phyloP scores from a whole-genome alignment of 2,113 vertebrate species.

The Pristiophorus japonicus region DNA sequence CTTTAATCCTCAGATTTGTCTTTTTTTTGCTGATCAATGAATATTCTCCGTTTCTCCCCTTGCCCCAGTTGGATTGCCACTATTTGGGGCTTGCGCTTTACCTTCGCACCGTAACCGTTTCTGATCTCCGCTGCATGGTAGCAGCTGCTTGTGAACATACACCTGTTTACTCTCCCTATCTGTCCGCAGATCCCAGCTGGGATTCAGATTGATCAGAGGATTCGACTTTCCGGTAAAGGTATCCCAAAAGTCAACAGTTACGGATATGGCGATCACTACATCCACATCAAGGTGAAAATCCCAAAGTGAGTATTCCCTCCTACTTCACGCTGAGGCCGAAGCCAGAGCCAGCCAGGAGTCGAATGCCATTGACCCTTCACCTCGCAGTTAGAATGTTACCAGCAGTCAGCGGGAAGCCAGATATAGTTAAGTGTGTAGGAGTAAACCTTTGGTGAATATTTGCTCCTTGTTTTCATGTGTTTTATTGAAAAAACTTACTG shows the following conservation, averaged over 20 bases:
- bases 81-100: background rate
- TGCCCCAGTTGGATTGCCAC: background rate
- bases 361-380: too few species aligned
- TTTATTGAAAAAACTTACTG: too few species aligned
- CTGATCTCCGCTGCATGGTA: background rate
- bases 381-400: background rate
- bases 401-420: too few species aligned
- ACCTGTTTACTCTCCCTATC: background rate
- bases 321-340: background rate
- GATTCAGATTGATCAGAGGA: constrained; percentile 77
- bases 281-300: constrained; percentile 85
- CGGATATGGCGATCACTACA: constrained; percentile 87
- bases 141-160: background rate
- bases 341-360: background rate
- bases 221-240: constrained; percentile 82
- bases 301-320: constrained; percentile 71
- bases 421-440: background rate
- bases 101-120: background rate
- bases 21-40: background rate
- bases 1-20: background rate
- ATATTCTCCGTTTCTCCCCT: background rate
- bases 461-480: too few species aligned
- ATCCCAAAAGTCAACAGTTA: constrained; percentile 85
- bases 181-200: constrained; percentile 77
- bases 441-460: background rate